These are phyloP conservation scores for Silurus glanis DNA, from an alignment of 2,113 vertebrate genomes.

Conservation along the genomic window DNA sequence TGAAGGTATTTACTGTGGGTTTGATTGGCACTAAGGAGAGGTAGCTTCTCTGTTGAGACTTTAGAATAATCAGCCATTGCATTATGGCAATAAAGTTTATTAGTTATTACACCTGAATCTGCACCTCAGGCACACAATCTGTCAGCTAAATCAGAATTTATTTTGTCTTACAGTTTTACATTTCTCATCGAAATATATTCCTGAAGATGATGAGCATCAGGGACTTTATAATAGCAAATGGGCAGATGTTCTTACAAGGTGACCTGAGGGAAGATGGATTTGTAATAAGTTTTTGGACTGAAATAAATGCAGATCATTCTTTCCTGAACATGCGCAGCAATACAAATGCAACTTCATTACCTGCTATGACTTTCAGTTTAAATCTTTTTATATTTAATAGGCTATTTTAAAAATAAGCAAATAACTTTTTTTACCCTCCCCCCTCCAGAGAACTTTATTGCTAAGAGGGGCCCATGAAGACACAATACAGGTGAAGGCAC, in stretches of 20 bases:
- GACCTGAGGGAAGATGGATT: conserved; percentile 11
- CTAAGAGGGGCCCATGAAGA: background rate
- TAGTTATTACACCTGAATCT: background rate
- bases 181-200: conserved; percentile 9
- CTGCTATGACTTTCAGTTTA: background rate
- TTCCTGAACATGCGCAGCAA: background rate
- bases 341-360: conserved; percentile 25
- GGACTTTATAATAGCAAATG: conserved; percentile 9
- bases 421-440: background rate
- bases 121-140: background rate
- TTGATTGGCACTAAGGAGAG: conserved; percentile 28
- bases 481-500: background rate
- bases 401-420: background rate
- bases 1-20: conserved; percentile 24
- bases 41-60: background rate
- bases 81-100: background rate
- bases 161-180: background rate
- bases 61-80: background rate
- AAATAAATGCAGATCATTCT: conserved; percentile 3
- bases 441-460: background rate
- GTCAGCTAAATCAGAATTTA: conserved; percentile 4
- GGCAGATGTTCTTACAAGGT: conserved; percentile 11
- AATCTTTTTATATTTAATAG: conserved; percentile 11
- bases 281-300: conserved; percentile 26
- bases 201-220: conserved; percentile 13